A percentile compares a stretch with the other conserved stretches of the same genome.
phyloP scores from a whole-genome alignment of 2,113 vertebrate genomes.

The Alosa alosa region DNA sequence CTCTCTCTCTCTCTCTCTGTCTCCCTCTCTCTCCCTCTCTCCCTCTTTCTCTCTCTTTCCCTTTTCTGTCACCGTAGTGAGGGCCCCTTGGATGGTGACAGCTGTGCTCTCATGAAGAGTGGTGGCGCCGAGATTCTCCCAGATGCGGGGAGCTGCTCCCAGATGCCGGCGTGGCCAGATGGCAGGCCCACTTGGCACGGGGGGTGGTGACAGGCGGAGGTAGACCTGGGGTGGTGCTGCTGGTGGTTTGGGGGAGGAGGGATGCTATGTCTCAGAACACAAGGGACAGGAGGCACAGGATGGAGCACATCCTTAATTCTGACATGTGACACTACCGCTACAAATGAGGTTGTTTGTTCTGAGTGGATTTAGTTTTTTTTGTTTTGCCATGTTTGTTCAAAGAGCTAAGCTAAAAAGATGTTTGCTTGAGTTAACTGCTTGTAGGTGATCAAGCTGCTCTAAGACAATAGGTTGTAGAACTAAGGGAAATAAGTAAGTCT shows the following conservation, averaged over 20 bases:
- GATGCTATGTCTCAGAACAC: background rate
- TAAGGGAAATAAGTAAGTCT: background rate
- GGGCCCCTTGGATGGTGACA: background rate
- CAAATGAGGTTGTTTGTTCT: background rate
- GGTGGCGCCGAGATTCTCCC: background rate
- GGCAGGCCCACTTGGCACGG: background rate
- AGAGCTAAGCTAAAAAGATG: background rate
- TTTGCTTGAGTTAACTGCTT: background rate
- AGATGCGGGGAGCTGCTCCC: background rate
- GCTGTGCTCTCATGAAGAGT: conserved; percentile 14
- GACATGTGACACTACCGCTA: background rate
- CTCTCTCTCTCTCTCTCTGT: background rate
- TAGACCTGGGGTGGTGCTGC: background rate
- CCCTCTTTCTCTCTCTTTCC: background rate
- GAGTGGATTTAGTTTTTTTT: background rate
- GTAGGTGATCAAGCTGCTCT: background rate
- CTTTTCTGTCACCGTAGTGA: background rate
- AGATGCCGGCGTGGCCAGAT: background rate
- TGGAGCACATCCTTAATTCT: background rate
- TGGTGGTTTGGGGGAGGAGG: background rate
- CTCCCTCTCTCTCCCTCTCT: conserved; percentile 24
- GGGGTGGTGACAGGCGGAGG: background rate
- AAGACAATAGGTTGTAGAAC: background rate
- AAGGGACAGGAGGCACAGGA: background rate
- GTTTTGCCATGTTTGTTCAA: background rate